Evolutionary conservation across 2,797 vertebrate species (phyloP).

Genomic region (Phataginus tricuspis): DNA sequence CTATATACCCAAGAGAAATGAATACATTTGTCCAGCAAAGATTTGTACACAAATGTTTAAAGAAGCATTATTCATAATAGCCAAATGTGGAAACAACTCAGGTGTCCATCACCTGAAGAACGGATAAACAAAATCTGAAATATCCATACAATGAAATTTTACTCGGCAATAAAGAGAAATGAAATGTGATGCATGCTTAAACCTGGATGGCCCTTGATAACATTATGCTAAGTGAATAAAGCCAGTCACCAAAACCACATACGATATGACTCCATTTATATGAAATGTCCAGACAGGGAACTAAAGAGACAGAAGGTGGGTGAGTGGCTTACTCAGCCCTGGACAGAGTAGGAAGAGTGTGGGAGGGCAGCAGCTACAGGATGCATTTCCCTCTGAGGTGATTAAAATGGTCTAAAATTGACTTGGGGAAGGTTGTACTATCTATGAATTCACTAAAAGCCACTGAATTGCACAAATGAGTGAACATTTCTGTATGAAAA

Average conservation of each 20-base stretch:
- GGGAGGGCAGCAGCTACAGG: too few species aligned
- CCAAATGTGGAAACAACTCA: not conserved
- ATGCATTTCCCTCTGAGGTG: not conserved
- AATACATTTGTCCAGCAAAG: not conserved
- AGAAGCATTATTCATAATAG: not conserved
- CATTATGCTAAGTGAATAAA: not conserved
- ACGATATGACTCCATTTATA: not conserved
- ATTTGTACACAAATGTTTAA: rapidly evolving
- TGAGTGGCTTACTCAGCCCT: not conserved
- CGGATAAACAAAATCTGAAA: not conserved
- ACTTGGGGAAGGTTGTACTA: not conserved
- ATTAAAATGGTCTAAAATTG: not conserved
- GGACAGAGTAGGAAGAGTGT: rapidly evolving
- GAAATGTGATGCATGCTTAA: not conserved
- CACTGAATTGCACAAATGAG: not conserved
- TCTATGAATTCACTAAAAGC: not conserved
- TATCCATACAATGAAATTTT: not conserved
- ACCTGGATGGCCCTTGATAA: too few species aligned
- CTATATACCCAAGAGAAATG: not conserved
- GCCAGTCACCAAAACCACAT: not conserved
- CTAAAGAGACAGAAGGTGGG: not conserved
- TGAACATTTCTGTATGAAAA: not conserved
- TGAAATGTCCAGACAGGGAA: not conserved
- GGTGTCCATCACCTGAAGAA: not conserved
- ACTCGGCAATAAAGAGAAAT: not conserved